phyloP scores from a whole-genome alignment of 1,140 invertebrate genomes.

The Pseudomyrmex dendroicus region DNA sequence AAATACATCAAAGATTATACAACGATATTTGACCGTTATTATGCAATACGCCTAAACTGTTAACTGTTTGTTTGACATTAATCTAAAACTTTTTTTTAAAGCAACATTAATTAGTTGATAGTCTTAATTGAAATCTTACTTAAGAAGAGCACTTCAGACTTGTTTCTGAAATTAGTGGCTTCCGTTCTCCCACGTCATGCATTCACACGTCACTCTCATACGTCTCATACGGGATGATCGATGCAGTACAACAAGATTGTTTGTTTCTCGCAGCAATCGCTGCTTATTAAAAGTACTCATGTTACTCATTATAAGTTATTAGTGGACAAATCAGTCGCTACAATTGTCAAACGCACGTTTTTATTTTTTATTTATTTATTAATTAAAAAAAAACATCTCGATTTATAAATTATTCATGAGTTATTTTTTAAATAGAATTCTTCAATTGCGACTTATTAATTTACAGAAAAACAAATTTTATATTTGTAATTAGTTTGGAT shows the following conservation, averaged over 20 bases:
- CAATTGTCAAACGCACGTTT: not conserved
- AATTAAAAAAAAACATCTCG: not conserved
- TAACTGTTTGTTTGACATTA: not conserved
- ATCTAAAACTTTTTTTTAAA: conserved; percentile 6
- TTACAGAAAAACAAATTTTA: not conserved
- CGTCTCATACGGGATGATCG: conserved; percentile 6
- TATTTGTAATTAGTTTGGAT: not conserved
- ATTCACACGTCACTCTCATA: conserved; percentile 22
- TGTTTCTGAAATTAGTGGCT: conserved; percentile 73
- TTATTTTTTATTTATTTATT: not conserved
- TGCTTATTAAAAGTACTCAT: conserved; percentile 4
- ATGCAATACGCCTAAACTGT: not conserved
- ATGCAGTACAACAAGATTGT: not conserved
- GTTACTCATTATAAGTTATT: not conserved
- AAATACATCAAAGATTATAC: not conserved
- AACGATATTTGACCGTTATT: not conserved
- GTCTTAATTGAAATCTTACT: conserved; percentile 74
- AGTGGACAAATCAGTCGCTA: conserved; percentile 1
- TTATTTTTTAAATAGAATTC: not conserved
- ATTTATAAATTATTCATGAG: not conserved
- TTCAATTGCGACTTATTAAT: not conserved
- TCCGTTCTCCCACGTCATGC: conserved; percentile 68
- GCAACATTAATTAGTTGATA: conserved; percentile 72
- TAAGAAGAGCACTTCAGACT: conserved; percentile 59
- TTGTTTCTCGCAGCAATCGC: not conserved